phyloP scores from a whole-genome alignment of 2,888 invertebrate genomes.

The Drosophila greeni region DNA sequence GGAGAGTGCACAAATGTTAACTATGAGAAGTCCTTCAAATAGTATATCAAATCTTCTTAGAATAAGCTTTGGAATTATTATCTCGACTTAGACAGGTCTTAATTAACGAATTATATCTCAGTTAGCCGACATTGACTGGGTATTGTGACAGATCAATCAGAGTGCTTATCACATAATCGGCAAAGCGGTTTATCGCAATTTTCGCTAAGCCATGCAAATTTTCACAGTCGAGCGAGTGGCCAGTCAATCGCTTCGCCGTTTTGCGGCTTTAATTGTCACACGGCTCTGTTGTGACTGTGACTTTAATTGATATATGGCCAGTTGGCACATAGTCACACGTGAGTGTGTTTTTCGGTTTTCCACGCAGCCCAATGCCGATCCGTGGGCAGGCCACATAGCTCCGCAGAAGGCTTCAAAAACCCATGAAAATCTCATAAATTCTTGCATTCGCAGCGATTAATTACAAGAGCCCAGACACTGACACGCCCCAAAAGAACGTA shows the following conservation, averaged over 20 bases:
- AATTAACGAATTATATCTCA: slow-evolving; percentile 28
- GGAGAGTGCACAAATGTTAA: no score
- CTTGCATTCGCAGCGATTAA: slow-evolving; percentile 64
- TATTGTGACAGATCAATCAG: slow-evolving; percentile 48
- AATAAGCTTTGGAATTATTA: neutral
- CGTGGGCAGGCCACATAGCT: slow-evolving; percentile 53
- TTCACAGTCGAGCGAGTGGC: slow-evolving; percentile 57
- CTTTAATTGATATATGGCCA: slow-evolving; percentile 68
- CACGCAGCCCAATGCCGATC: slow-evolving; percentile 61
- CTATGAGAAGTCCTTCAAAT: neutral
- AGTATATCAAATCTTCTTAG: neutral
- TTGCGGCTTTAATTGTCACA: slow-evolving; percentile 62
- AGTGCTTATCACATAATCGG: slow-evolving; percentile 41
- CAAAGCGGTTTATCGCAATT: slow-evolving; percentile 58
- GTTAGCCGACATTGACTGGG: slow-evolving; percentile 40
- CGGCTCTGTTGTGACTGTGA: slow-evolving; percentile 68
- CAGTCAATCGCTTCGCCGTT: slow-evolving; percentile 46
- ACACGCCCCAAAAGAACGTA: slow-evolving; percentile 48
- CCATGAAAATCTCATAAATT: slow-evolving; percentile 69
- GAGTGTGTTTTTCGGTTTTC: slow-evolving; percentile 40
- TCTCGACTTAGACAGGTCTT: slow-evolving; percentile 2
- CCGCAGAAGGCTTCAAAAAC: slow-evolving; percentile 58
- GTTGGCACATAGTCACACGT: slow-evolving; percentile 51
- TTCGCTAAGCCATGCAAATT: slow-evolving; percentile 64
- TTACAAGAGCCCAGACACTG: slow-evolving; percentile 53